Evolutionary conservation across 2,888 invertebrate genomes (phyloP), one percentile per base, ranked within the genome.

Genomic region (Lasioglossum figueresi): DNA sequence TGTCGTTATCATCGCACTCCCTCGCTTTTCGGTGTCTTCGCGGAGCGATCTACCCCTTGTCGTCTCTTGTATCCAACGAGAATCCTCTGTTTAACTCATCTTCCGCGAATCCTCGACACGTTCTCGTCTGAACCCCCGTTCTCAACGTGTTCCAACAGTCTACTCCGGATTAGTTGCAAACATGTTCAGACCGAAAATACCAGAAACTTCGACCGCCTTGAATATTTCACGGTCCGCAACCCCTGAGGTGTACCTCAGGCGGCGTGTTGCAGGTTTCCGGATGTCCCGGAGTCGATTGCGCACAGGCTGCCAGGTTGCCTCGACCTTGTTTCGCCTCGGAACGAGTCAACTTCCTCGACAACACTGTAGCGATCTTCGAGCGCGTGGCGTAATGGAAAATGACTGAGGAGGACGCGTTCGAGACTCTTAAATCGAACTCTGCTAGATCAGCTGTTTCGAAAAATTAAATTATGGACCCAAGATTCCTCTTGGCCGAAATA

Each of bases 131-230:
- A 4, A 23, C 34, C 12, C 56, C n/a, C 56, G n/a, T 12, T n/a
- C 12, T n/a, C 34, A 4, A 10, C 8, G 23, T 3, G 37, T 23
- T 12, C 34, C 37, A 68, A 23, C 37, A 37, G 37, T 37, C 68
- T 19, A 68, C 4, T 10, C 10, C 4, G 92, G 93, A 93, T 94
- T 93, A 94, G 93, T 94, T 93, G 91, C 86, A 90, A 89, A 90
- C 92, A 90, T 90, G 92, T 87, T 90, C 88, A 84, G 87, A 85
- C 59, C 37, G 73, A 73, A 70, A 52, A 66, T 74, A 88, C 85
- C 88, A 88, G 88, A 52, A 90, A 91, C 92, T 93, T 92, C 91
- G 90, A 92, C 93, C 93, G 92, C 91, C 88, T 89, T 93, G 91
- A 93, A 94, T 94, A 93, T 92, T 93, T 93, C 89, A 92, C 89